Base-by-base conservation (phyloP, 1,140 invertebrate genomes). In the Homalodisca vitripennis region DNA sequence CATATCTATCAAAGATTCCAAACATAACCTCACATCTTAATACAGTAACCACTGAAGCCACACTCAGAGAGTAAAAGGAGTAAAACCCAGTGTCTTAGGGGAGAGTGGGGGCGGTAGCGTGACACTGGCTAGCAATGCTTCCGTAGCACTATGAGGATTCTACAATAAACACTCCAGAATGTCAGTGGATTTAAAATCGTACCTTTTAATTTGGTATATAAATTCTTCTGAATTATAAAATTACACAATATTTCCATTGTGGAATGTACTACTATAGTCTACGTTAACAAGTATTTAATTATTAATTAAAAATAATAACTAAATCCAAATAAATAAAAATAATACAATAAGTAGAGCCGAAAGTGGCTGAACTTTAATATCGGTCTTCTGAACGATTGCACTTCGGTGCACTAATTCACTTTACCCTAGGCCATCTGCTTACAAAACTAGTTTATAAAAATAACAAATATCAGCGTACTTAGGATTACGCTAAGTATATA, bases 171-270 rank as follows among this genome's bases (percentile, higher is more conserved):
- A n/a, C n/a, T n/a, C n/a, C n/a, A n/a, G n/a, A n/a, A n/a, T n/a
- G n/a, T n/a, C n/a, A n/a, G n/a, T n/a, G n/a, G n/a, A n/a, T n/a
- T n/a, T n/a, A n/a, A n/a, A n/a, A 6, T 13, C 29, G 24, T 24
- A 14, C 27, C 29, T 22, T 53, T 60, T 60, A 60, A 60, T 60
- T 22, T 60, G 10, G 55, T 12, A 60, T 60, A 60, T 60, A 60
- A 60, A 60, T 60, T 60, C 55, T 60, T 17, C 29, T 14, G 20
- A 14, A 30, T 60, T 60, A 60, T 60, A 60, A 60, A 60, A 60
- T 60, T 60, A 60, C 55, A 60, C 55, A 60, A 60, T n/a, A n/a
- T 24, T 60, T 60, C 55, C 55, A 30, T 60, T 60, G 22, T 60
- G 55, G 55, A 60, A 60, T 60, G 55, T 60, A 27, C 55, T 60